Base-by-base conservation (phyloP, 2,113 vertebrate genomes). In the Ophiodon elongatus region DNA sequence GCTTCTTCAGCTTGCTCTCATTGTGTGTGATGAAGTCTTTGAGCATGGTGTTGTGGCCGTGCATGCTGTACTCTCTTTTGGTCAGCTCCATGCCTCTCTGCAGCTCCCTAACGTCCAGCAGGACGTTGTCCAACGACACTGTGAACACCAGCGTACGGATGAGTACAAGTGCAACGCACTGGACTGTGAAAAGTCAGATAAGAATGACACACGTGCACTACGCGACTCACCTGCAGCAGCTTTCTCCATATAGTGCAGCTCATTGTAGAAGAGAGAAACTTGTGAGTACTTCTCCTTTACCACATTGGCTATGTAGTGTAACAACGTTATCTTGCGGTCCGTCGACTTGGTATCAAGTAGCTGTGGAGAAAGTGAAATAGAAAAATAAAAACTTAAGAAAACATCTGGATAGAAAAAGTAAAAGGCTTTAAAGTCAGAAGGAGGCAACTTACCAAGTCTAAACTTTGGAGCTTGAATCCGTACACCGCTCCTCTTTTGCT, bases 401-500 rank as follows among this genome's bases (percentile, higher is more conserved):
- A 60, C 6, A 23, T 50, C 47, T 31, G 19, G 13, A 1, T 15
- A 2, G 10, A 19, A n/a, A 64, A 25, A 68, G 2, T 0, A 21
- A 1, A 47, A 9, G 15, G 19, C 13, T 52, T 56, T 59, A 35
- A 67, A 52, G 21, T 47, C 1, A 47, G 14, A 5, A 57, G 5
- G 57, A 80, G 62, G 27, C 15, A 17, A 78, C 89, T 94, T 67
- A 98, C 98, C 97, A 99, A 88, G 93, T 99, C 98, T 89, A 99
- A 96, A 90, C 98, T 99, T 88, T 99, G 98, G 43, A 99, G 97
- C 82, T 99, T 99, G 86, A 99, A 99, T n/a, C 98, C 98, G 21
- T 99, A 99, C 37, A 99, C 98, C 0, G 98, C 98, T 89, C 98
- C 98, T 88, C 98, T 94, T 82, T 99, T 99, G 92, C 98, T 99